These are phyloP conservation scores for Lamellibrachia columna DNA, from an alignment of 2,888 invertebrate genomes.

Conservation along the genomic window DNA sequence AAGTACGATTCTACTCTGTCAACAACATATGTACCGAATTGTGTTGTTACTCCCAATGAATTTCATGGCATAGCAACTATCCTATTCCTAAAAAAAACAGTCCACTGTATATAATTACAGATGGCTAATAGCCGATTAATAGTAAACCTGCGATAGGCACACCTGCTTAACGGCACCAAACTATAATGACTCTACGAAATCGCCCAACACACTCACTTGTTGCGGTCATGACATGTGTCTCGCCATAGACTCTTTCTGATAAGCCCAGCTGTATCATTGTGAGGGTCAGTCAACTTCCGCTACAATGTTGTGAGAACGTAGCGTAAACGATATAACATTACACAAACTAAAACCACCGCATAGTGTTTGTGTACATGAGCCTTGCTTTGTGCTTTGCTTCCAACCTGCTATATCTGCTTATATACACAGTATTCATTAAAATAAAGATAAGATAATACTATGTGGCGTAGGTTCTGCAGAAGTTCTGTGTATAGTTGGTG, in stretches of 20 bases:
- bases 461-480: too few species aligned
- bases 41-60: too few species aligned
- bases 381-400: too few species aligned
- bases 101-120: neutral
- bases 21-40: too few species aligned
- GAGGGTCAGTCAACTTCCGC: neutral
- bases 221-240: neutral
- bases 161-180: neutral
- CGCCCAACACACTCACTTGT: neutral
- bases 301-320: neutral
- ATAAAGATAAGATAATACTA: too few species aligned
- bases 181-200: neutral
- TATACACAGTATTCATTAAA: too few species aligned
- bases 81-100: neutral
- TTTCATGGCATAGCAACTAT: neutral
- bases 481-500: too few species aligned
- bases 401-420: too few species aligned
- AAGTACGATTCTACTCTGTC: too few species aligned
- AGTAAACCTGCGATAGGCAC: neutral
- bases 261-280: neutral
- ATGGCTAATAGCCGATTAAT: neutral
- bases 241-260: neutral
- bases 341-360: too few species aligned
- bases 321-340: too few species aligned
- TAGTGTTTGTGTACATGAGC: too few species aligned